These are phyloP conservation scores for Rhabdomys dilectus DNA, from an alignment of 2,113 vertebrate species.

Conservation along the genomic window DNA sequence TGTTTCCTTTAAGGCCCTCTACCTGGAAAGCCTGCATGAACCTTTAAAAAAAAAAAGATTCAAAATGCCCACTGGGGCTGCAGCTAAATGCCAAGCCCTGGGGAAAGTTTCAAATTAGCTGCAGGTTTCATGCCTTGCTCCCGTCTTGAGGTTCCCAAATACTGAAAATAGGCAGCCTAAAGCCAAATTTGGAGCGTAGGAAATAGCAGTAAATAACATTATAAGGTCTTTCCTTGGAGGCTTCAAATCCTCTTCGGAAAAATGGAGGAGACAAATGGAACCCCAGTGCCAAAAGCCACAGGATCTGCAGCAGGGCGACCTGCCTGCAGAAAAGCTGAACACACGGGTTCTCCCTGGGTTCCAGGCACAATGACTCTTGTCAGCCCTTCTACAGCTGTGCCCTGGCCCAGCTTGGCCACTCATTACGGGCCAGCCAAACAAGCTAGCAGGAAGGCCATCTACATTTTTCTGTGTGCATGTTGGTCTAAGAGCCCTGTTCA, in stretches of 20 bases:
- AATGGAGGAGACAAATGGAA: not conserved
- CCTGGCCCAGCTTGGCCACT: not conserved
- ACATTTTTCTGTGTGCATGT: fast-evolving
- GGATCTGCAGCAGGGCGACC: not conserved
- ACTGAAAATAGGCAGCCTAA: constrained; percentile 59
- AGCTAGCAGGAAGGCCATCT: not conserved
- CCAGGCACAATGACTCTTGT: not conserved
- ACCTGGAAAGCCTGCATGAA: not conserved
- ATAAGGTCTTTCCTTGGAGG: not conserved
- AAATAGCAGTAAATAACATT: constrained; percentile 55
- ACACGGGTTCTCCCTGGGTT: not conserved
- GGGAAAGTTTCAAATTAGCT: constrained; percentile 47
- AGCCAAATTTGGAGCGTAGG: constrained; percentile 45
- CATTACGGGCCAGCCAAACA: not conserved
- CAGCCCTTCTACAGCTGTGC: not conserved
- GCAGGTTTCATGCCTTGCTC: constrained; percentile 27
- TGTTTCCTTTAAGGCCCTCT: constrained; percentile 58
- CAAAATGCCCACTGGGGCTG: constrained; percentile 26
- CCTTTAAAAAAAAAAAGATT: not conserved
- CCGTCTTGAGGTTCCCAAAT: constrained; percentile 12
- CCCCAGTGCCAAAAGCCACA: not conserved
- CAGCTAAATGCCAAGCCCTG: constrained; percentile 53
- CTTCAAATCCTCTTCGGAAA: not conserved
- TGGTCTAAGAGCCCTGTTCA: not conserved
- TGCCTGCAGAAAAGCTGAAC: not conserved